Conservation (phyloP, 2,113 vertebrate genomes). For the Myxocyprinus asiaticus region DNA sequence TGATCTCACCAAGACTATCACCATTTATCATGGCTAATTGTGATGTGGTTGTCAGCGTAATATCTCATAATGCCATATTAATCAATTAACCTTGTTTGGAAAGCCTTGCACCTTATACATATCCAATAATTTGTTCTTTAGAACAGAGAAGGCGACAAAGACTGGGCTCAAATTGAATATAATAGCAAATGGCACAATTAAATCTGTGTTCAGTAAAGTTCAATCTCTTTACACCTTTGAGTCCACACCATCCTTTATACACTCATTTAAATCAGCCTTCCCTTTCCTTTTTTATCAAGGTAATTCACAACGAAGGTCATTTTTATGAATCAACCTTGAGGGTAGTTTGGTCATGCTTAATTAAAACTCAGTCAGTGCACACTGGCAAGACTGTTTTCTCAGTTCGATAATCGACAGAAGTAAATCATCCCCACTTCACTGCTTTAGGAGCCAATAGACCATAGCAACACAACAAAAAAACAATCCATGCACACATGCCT, state of each 20-base stretch:
- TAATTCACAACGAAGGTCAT: conserved; percentile 69
- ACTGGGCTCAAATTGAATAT: neutral
- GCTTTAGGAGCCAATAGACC: conserved; percentile 63
- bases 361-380: conserved; percentile 64
- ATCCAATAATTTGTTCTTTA: conserved; percentile 4
- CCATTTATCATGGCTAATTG: conserved; percentile 65
- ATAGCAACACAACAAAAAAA: conserved; percentile 38
- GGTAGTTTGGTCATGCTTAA: conserved; percentile 67
- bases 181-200: neutral
- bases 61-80: conserved; percentile 58
- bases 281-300: conserved; percentile 58
- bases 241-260: neutral
- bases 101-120: conserved; percentile 58
- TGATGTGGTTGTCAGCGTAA: conserved; percentile 67
- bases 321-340: conserved; percentile 66
- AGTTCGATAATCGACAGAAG: conserved; percentile 71
- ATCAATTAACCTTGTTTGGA: conserved; percentile 69
- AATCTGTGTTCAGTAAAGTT: neutral
- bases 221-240: neutral
- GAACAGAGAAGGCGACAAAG: neutral
- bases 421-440: conserved; percentile 70
- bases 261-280: neutral
- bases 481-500: neutral
- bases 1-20: conserved; percentile 60
- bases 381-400: conserved; percentile 45